Evolutionary conservation across 2,888 invertebrate genomes (phyloP).

Genomic region (Caenorhabditis wallacei): DNA sequence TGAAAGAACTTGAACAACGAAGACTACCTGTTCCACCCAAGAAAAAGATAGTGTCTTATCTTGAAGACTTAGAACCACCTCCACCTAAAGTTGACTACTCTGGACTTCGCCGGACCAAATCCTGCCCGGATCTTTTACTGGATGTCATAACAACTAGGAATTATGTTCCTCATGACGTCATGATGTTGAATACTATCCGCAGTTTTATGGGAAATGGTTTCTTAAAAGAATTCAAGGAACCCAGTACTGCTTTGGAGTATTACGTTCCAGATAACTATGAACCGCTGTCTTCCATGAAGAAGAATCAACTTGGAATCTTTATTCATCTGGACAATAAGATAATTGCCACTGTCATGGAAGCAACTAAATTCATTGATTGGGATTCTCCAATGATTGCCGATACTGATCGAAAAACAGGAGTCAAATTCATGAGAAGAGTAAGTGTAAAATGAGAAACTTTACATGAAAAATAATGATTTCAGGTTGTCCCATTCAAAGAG

Average conservation of each 20-base stretch:
- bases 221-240: not conserved
- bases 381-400: conserved; percentile 59
- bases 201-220: not conserved
- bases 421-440: conserved; percentile 19
- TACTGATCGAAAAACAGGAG: conserved; percentile 15
- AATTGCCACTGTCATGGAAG: not conserved
- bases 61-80: conserved; percentile 17
- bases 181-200: not conserved
- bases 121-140: conserved; percentile 17
- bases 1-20: conserved; percentile 12
- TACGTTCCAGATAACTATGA: not conserved
- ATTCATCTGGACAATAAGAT: not conserved
- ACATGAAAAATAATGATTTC: not conserved
- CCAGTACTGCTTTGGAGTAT: not conserved
- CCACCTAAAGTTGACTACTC: not conserved
- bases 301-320: not conserved
- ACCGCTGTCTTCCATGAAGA: not conserved
- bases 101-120: not conserved
- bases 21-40: conserved; percentile 4
- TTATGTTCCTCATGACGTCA: not conserved
- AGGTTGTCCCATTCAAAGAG: conserved; percentile 40
- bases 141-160: not conserved
- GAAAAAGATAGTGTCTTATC: not conserved
- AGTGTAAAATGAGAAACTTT: no score
- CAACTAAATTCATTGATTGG: conserved; percentile 17